These are phyloP conservation scores for Odontocolon sp. DNA, from an alignment of 2,888 invertebrate genomes.

Conservation along the genomic window DNA sequence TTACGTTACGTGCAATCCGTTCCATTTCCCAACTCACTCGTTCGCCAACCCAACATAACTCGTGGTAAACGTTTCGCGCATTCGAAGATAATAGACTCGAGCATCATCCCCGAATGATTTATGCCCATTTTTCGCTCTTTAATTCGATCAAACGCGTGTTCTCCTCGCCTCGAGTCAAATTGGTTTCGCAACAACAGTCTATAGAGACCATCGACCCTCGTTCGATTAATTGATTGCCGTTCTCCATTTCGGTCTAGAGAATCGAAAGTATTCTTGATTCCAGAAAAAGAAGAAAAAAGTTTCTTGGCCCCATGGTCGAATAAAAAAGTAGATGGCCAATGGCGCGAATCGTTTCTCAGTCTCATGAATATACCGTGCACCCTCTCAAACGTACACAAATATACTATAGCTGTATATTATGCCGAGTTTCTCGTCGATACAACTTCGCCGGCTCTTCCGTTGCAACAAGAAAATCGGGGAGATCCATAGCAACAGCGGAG, in stretches of 20 bases:
- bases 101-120: conserved; percentile 48
- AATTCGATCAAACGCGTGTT: conserved; percentile 47
- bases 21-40: not conserved
- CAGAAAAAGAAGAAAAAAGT: conserved; percentile 23
- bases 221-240: conserved; percentile 29
- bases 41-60: conserved; percentile 5
- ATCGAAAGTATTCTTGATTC: conserved; percentile 13
- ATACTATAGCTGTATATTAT: conserved; percentile 39
- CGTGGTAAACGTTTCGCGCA: conserved; percentile 39
- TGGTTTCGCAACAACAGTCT: conserved; percentile 29
- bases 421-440: conserved; percentile 53
- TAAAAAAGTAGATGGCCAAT: conserved; percentile 47
- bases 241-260: conserved; percentile 27
- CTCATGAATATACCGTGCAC: conserved; percentile 53
- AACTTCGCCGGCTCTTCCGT: conserved; percentile 21
- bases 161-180: conserved; percentile 34
- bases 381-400: conserved; percentile 5
- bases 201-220: conserved; percentile 4
- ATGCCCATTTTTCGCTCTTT: conserved; percentile 40
- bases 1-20: conserved; percentile 29
- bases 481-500: conserved; percentile 23
- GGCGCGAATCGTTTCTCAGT: conserved; percentile 55
- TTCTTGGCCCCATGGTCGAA: conserved; percentile 37
- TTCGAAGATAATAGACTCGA: conserved; percentile 37
- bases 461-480: conserved; percentile 54